phyloP scores from a whole-genome alignment of 2,797 vertebrate genomes.

The Rhinichthys osculus region DNA sequence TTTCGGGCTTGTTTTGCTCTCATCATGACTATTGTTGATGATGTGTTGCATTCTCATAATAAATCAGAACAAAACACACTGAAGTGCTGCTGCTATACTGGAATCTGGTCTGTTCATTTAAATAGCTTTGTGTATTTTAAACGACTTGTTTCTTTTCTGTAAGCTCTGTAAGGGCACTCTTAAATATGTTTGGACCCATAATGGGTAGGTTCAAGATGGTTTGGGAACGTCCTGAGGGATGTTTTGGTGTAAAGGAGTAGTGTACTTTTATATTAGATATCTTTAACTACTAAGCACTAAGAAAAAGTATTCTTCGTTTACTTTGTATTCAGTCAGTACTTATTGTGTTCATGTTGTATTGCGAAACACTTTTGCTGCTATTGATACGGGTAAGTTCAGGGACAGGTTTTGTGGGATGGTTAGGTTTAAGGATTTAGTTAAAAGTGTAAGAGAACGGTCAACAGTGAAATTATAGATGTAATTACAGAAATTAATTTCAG shows the following conservation, averaged over 20 bases:
- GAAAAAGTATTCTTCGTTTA: not conserved
- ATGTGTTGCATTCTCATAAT: slow-evolving; percentile 23
- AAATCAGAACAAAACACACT: not conserved
- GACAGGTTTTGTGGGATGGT: not conserved
- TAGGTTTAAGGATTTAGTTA: too few species aligned
- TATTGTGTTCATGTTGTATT: not conserved
- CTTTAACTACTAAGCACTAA: not conserved
- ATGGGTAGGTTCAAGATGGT: not conserved
- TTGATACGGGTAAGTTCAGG: not conserved
- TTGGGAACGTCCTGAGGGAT: not conserved
- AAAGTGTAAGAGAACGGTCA: too few species aligned
- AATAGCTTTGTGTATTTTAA: not conserved
- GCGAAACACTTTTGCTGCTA: not conserved
- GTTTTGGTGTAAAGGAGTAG: not conserved
- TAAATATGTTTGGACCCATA: not conserved
- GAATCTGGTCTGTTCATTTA: slow-evolving; percentile 20
- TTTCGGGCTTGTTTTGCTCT: slow-evolving; percentile 18
- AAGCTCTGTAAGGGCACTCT: not conserved
- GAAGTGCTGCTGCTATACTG: not conserved
- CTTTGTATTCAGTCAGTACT: not conserved
- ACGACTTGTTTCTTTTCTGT: not conserved
- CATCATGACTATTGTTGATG: slow-evolving; percentile 22
- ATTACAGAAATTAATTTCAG: too few species aligned
- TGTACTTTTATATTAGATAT: not conserved
- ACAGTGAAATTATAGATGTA: not conserved